Evolutionary conservation across 2,888 invertebrate species (phyloP).

Genomic region (Dioctria rufipes): DNA sequence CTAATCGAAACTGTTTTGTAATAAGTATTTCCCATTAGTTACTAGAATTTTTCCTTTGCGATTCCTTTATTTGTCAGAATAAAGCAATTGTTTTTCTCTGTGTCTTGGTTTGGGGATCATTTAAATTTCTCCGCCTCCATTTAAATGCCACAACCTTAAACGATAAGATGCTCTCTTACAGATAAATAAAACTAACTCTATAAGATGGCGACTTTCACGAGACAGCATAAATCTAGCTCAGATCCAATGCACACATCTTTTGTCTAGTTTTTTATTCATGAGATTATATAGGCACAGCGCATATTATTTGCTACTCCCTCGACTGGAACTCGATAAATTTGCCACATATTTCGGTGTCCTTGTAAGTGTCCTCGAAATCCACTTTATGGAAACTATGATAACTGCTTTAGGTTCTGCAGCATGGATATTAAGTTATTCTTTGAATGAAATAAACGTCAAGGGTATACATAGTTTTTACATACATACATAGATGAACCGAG

Average conservation of each 20-base stretch:
- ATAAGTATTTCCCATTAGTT: no score
- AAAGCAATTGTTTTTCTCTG: no score
- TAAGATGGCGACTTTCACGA: not conserved
- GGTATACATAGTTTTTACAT: not conserved
- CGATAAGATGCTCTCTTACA: not conserved
- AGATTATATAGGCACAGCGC: not conserved
- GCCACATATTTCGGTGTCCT: not conserved
- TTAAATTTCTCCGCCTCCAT: not conserved
- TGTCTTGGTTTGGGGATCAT: not conserved
- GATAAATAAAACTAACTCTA: not conserved
- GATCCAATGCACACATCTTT: not conserved
- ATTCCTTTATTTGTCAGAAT: not conserved
- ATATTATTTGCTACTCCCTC: not conserved
- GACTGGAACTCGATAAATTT: not conserved
- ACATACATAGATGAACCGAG: not conserved
- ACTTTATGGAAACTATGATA: not conserved
- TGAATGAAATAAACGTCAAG: not conserved
- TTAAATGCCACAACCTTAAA: not conserved
- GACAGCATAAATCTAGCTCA: not conserved
- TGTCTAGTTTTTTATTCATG: not conserved
- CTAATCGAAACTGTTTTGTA: not conserved
- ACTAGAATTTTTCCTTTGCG: no score
- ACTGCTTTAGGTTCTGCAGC: not conserved
- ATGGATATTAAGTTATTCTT: not conserved
- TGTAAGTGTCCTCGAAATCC: not conserved